These are phyloP conservation scores for Solenodon paradoxus DNA, from an alignment of 2,113 vertebrate genomes.

Conservation along the genomic window DNA sequence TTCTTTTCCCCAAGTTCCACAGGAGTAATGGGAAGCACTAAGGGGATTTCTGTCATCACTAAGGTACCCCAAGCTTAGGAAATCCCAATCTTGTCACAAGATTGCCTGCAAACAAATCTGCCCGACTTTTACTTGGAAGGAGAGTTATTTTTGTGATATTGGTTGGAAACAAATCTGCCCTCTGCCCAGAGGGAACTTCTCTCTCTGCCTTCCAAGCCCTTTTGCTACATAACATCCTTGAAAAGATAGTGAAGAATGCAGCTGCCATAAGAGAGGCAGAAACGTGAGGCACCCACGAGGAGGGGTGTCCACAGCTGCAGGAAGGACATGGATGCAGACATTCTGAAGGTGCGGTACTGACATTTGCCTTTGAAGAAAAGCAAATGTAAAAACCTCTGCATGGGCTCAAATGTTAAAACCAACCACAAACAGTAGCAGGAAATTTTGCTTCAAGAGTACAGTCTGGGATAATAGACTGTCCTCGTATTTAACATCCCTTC, in stretches of 20 bases:
- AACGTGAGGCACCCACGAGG: not conserved
- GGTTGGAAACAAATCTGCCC: not conserved
- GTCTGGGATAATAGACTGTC: conserved; percentile 42
- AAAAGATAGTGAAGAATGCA: not conserved
- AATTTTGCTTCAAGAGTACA: not conserved
- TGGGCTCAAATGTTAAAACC: not conserved
- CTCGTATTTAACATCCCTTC: conserved; percentile 59
- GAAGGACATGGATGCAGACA: not conserved
- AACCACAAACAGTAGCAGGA: not conserved
- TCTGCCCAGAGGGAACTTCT: not conserved
- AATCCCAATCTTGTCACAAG: not conserved
- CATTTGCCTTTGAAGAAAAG: not conserved
- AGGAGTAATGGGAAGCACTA: too few species aligned
- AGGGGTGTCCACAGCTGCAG: not conserved
- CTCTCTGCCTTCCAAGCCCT: not conserved
- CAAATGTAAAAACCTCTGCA: not conserved
- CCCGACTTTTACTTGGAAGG: not conserved
- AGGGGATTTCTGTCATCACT: accelerated
- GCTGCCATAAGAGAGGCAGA: not conserved
- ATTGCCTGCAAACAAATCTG: not conserved
- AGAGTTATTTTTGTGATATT: not conserved
- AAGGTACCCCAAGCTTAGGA: not conserved
- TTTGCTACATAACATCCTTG: not conserved
- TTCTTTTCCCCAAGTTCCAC: accelerated
- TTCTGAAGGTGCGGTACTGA: not conserved